Base-by-base conservation (phyloP, 1,140 invertebrate genomes). In the Pogonomyrmex barbatus region DNA sequence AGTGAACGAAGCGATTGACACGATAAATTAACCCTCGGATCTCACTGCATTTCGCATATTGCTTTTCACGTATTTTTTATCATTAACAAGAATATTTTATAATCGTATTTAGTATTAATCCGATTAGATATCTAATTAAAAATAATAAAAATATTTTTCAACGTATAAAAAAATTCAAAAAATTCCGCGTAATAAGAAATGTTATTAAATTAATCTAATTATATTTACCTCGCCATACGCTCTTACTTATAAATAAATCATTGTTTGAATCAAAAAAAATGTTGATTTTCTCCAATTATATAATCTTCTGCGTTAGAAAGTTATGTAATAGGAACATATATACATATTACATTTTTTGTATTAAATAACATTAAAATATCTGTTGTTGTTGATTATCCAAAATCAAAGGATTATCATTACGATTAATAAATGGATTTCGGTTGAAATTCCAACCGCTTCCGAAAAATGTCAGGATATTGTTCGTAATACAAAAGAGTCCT, bases 11-110 rank as follows among this genome's bases (percentile, higher is more conserved):
- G 68, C 79, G 68, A 83, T 83, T 33, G 45, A 47, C 42, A 54
- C 45, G 42, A 83, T 83, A 83, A 83, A 73, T 83, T 73, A 83
- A 47, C 33, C 68, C 68, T 70, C 12, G 52, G 52, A 73, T 30
- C 54, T 36, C 30, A 14, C 50, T 45, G 39, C 50, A 0, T 70
- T 70, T 60, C 17, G 17, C 39, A 50, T 70, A 42, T 30, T 24
- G 24, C 24, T 24, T 24, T 24, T 24, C n/a, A 56, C 2, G 24
- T 56, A 56, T 9, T 24, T 12, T 56, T 9, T 9, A 9, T 45
- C 33, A 17, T 10, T 50, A 36, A 42, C 33, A 10, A 52, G 14
- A 67, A 79, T 79, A 79, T 67, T 67, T 79, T 52, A 24, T 6
- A 39, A 5, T 4, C 36, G 6, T 70, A 45, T 33, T 45, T 47